These are phyloP conservation scores for Huso huso DNA, from an alignment of 2,797 vertebrate genomes.

Conservation along the genomic window DNA sequence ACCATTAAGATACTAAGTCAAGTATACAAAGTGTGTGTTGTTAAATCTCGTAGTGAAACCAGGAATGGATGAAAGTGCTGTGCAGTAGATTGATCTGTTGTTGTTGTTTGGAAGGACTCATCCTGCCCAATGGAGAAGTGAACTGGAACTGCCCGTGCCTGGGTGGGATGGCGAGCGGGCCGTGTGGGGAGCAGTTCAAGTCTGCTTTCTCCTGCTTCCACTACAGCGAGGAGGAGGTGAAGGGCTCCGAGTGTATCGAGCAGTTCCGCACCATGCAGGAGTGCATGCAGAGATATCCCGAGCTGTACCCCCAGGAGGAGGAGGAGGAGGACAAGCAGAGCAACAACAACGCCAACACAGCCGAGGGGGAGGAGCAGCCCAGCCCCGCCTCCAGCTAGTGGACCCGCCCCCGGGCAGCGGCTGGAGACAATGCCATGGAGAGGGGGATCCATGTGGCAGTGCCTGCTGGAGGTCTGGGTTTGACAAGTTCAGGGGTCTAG, in stretches of 20 bases:
- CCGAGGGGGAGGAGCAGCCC: conserved; percentile 25
- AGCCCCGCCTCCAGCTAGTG: conserved; percentile 13
- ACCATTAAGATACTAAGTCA: no score
- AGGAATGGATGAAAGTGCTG: no score
- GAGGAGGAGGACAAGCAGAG: conserved; percentile 46
- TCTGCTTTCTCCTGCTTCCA: conserved; percentile 96
- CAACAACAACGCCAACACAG: background rate
- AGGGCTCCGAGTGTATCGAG: conserved; percentile 88
- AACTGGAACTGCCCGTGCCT: conserved; percentile 97
- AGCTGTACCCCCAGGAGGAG: conserved; percentile 88
- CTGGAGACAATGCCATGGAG: conserved; percentile 13
- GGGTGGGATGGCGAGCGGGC: conserved; percentile 93
- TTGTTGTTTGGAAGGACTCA: conserved; percentile 61
- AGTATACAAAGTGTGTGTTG: no score
- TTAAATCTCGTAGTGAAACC: no score
- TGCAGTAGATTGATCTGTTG: conserved; percentile 8
- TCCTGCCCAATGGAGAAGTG: conserved; percentile 86
- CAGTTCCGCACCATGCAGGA: conserved; percentile 90
- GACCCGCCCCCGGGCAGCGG: background rate
- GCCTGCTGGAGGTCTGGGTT: background rate
- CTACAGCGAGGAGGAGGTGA: conserved; percentile 86
- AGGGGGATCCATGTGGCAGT: conserved; percentile 50
- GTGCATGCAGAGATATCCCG: conserved; percentile 90
- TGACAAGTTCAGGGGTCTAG: no score
- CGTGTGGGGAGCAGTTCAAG: conserved; percentile 93